A percentile compares a stretch with the other conserved stretches of the same genome.
Conservation (phyloP, 2,888 invertebrate genomes). For the Pasiphila rectangulata region DNA sequence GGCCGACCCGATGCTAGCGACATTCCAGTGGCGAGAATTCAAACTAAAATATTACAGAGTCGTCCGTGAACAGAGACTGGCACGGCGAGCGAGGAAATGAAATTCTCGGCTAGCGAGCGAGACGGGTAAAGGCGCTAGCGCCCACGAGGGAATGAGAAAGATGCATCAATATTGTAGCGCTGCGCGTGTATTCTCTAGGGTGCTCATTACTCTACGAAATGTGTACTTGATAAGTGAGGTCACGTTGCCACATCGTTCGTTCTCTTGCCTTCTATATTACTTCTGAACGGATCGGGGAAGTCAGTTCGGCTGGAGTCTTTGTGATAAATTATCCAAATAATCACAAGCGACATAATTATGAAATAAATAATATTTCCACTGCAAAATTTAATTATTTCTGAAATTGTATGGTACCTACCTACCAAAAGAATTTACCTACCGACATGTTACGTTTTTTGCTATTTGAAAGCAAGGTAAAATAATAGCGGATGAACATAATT, state of each 20-base stretch:
- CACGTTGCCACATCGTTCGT: conserved; percentile 54
- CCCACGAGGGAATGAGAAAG: conserved; percentile 14
- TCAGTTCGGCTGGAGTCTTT: too few species aligned
- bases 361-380: too few species aligned
- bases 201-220: conserved; percentile 51
- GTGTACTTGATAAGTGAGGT: conserved; percentile 46
- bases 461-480: too few species aligned
- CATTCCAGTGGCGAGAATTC: conserved; percentile 46
- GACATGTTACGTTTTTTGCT: too few species aligned
- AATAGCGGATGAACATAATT: too few species aligned
- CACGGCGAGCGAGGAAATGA: conserved; percentile 19
- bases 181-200: conserved; percentile 35
- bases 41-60: conserved; percentile 52
- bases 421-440: too few species aligned
- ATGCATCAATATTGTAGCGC: conserved; percentile 9
- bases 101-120: conserved; percentile 33
- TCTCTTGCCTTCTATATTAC: conserved; percentile 68
- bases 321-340: too few species aligned
- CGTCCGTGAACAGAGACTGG: conserved; percentile 39
- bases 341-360: too few species aligned
- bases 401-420: too few species aligned
- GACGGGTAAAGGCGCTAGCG: conserved; percentile 30
- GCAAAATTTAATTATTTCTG: too few species aligned
- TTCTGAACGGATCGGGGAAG: too few species aligned
- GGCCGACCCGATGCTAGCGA: conserved; percentile 57